Evolutionary conservation across 2,888 invertebrate genomes (phyloP), one percentile per base, ranked within the genome.

Genomic region (Podabrus alpinus): DNA sequence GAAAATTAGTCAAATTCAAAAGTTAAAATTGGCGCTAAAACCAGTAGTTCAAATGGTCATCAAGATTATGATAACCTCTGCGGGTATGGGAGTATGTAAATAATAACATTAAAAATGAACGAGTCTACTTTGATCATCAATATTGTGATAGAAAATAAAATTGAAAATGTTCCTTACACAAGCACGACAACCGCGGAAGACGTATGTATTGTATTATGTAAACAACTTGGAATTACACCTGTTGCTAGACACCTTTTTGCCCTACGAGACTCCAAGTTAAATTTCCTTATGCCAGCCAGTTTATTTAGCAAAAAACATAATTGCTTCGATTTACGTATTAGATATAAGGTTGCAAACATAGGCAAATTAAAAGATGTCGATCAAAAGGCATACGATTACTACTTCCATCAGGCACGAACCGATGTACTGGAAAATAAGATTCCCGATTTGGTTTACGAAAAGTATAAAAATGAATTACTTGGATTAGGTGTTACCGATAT

Each of bases 401-500:
- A 94, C 84, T 97, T 95, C 84, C 92, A 93, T 86, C 97, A 96
- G 91, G 94, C 93, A 64, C 89, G 95, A 25, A 90, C 91, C 84
- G 97, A 97, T 89, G 93, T 97, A 66, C 89, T 95, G 75, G 91
- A 93, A 72, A 94, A 94, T 83, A 92, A 92, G 84, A 93, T 97
- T 78, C 90, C 93, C 9, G 95, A 95, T 85, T 92, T 95, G 75
- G 90, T 92, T 76, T 95, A 94, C 86, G 94, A 94, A 70, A 92
- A 92, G 74, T 92, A 93, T 82, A 93, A 93, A 84, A 90, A 92
- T 75, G 93, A 95, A 86, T 89, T 96, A 1, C 88, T 96, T 71
- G 97, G 97, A 0, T 88, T 97, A 69, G 95, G 95, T 10, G 95
- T 96, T 72, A 92, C 94, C 69, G 96, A 97, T 86, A 96, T 97